Percentiles rank a stretch among this genome's conserved stretches.
These are phyloP conservation scores for Plutella xylostella DNA, from an alignment of 2,888 invertebrate genomes.

Conservation along the genomic window DNA sequence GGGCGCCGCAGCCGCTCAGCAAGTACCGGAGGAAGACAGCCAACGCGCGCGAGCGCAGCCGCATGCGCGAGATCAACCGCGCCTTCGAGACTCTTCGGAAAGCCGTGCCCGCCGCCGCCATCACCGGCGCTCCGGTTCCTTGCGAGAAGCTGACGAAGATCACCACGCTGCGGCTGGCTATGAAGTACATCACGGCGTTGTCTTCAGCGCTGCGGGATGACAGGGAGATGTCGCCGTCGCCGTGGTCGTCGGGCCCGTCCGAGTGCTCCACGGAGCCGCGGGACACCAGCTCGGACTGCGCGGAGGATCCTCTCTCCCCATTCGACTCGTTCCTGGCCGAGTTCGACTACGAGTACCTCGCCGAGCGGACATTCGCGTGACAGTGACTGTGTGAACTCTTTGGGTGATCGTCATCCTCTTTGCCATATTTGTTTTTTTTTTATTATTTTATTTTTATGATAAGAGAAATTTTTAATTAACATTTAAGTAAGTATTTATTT, in stretches of 20 bases:
- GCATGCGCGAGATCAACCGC: conserved; percentile 91
- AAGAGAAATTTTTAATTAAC: conserved; percentile 24
- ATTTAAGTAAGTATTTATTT: conserved; percentile 38
- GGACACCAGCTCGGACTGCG: conserved; percentile 57
- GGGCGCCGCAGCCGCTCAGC: conserved; percentile 81
- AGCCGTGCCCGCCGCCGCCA: conserved; percentile 76
- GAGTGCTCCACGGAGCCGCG: conserved; percentile 60
- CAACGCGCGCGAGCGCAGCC: conserved; percentile 86
- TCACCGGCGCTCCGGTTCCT: conserved; percentile 62
- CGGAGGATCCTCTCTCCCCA: conserved; percentile 68
- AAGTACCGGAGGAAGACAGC: conserved; percentile 92
- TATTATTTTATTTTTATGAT: conserved; percentile 47
- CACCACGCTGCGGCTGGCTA: conserved; percentile 86
- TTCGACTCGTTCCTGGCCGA: conserved; percentile 68
- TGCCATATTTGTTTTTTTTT: conserved; percentile 36
- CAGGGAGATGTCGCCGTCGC: conserved; percentile 55
- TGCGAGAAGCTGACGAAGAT: conserved; percentile 91
- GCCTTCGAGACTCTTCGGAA: conserved; percentile 86
- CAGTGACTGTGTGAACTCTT: background rate
- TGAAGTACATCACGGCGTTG: conserved; percentile 86
- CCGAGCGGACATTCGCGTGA: conserved; percentile 61
- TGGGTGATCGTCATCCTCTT: conserved; percentile 3
- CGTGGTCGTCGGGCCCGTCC: conserved; percentile 60
- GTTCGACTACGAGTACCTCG: conserved; percentile 54
- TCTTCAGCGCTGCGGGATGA: conserved; percentile 73